Base-by-base conservation (phyloP, 1,140 invertebrate species). In the Chironomus tepperi region DNA sequence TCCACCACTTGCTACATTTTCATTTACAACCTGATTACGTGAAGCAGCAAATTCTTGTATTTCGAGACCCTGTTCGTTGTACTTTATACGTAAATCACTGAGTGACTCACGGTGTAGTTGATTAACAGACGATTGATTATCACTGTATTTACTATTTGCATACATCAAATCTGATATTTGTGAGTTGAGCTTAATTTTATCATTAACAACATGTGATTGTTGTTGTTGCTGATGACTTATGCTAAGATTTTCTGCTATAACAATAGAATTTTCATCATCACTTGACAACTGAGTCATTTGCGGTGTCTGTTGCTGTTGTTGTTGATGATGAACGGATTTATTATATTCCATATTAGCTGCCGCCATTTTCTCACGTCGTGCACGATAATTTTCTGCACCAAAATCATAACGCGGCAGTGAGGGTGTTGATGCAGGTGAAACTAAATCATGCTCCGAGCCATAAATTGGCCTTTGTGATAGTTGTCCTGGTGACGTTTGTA, bases 151-250 rank as follows among this genome's bases (percentile, higher is more conserved):
- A 75, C 82, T 80, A 76, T 82, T 82, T 57, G 81, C 80, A 77
- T 82, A 82, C 79, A 82, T 81, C 12, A 82, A 77, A 75, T 82
- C 81, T 77, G 47, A 57, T n/a, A 82, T 81, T 77, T 82, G 81
- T 2, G 81, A 80, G 64, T 81, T 79, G 9, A 70, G 5, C 79
- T 79, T 77, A 81, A 82, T 77, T 82, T 82, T 81, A 81, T 82
- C 65, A 81, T 79, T 81, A 81, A 82, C 73, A 82, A 80, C 74
- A 81, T 80, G 1, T 79, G 79, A 12, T 79, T 77, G 64, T 80
- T 81, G 47, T 12, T 72, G 19, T 9, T 73, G 12, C 18, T 74
- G 74, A 65, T 65, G 18, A 12, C 5, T 47, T 3, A 74, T 42
- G 34, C 74, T 74, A 9, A 74, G 34, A 74, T 82, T 82, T 75